Evolutionary conservation across 2,888 invertebrate species (phyloP).

Genomic region (Bombylius major): DNA sequence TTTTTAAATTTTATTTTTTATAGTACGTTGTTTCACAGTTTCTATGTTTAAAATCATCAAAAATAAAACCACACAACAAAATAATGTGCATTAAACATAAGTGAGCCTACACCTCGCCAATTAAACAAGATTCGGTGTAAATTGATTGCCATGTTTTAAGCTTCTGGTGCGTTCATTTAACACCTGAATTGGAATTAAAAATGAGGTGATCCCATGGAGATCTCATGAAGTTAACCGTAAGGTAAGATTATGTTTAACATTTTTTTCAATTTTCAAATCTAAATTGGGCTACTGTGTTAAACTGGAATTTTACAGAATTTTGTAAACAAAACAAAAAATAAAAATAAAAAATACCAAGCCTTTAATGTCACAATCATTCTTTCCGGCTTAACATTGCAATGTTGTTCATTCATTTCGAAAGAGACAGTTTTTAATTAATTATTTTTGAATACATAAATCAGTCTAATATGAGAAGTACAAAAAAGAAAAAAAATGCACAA

Average conservation of each 20-base stretch:
- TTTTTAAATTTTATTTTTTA: not conserved
- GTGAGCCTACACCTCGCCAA: constrained; percentile 14
- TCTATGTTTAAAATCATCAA: not conserved
- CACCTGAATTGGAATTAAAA: constrained; percentile 15
- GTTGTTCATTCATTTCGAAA: not conserved
- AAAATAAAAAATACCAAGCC: not conserved
- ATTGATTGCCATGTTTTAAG: constrained; percentile 16
- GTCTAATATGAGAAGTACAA: not conserved
- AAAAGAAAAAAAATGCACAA: no score
- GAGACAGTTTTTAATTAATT: not conserved
- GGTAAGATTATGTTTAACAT: constrained; percentile 2
- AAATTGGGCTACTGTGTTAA: constrained; percentile 12
- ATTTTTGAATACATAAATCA: not conserved
- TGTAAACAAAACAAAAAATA: not conserved
- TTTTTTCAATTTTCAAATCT: not conserved
- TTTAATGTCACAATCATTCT: not conserved
- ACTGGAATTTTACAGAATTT: not conserved
- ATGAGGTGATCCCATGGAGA: constrained; percentile 7
- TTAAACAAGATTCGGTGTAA: constrained; percentile 15
- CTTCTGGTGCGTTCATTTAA: constrained; percentile 16
- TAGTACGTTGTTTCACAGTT: not conserved
- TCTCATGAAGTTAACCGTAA: not conserved
- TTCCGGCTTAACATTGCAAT: not conserved
- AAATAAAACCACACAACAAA: constrained; percentile 2
- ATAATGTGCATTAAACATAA: constrained; percentile 3